Conservation (phyloP, 2,113 vertebrate genomes). For the Nibea albiflora region DNA sequence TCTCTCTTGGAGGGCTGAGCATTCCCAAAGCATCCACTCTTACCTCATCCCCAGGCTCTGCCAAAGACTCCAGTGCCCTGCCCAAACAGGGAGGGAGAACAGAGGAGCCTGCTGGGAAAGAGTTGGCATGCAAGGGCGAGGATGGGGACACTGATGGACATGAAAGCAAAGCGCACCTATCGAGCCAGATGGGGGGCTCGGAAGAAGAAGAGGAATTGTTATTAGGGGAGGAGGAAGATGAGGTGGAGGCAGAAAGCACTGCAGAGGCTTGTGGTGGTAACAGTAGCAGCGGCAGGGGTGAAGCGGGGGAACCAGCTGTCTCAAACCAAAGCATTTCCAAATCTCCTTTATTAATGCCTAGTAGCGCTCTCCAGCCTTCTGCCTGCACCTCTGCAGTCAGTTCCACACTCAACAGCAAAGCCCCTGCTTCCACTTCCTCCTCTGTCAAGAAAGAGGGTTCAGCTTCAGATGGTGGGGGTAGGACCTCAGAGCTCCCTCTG, state of each 20-base stretch:
- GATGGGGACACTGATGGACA: conserved; percentile 84
- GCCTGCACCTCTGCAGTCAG: conserved; percentile 87
- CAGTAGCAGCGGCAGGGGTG: conserved; percentile 84
- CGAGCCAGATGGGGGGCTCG: conserved; percentile 84
- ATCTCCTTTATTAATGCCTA: conserved; percentile 99
- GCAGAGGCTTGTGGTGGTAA: conserved; percentile 87
- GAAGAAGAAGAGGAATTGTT: conserved; percentile 93
- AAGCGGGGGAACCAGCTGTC: conserved; percentile 96
- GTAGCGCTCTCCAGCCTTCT: conserved; percentile 96
- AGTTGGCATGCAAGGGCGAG: conserved; percentile 85
- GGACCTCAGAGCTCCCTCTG: conserved; percentile 90
- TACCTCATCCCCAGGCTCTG: conserved; percentile 95
- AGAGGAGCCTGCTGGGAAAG: conserved; percentile 85
- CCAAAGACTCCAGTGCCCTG: conserved; percentile 90
- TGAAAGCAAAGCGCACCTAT: conserved; percentile 75
- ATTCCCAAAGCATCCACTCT: conserved; percentile 88
- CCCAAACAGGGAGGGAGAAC: conserved; percentile 84
- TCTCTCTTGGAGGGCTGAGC: conserved; percentile 92
- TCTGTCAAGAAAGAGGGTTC: conserved; percentile 91
- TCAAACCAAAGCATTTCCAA: conserved; percentile 99
- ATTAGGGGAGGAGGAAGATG: conserved; percentile 91
- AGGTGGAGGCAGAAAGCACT: conserved; percentile 87
- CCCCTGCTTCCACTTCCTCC: conserved; percentile 93
- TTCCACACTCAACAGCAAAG: conserved; percentile 87
- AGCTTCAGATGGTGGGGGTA: conserved; percentile 90